Evolutionary conservation across 2,888 invertebrate genomes (phyloP).

Genomic region (Geophilus truncorum): DNA sequence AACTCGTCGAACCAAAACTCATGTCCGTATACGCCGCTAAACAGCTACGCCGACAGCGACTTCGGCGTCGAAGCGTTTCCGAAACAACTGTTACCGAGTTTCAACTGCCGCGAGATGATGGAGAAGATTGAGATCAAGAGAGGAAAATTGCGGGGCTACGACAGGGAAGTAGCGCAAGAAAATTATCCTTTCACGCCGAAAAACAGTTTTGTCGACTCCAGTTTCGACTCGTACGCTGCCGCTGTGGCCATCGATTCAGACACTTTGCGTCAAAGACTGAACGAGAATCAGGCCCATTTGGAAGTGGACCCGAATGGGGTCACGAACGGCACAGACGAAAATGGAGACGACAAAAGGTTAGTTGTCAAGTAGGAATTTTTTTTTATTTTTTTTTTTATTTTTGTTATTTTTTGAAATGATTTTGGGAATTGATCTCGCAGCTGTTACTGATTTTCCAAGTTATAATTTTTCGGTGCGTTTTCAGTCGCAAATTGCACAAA

Average conservation of each 20-base stretch:
- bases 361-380: neutral
- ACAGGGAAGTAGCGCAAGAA: slow-evolving; percentile 39
- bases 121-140: slow-evolving; percentile 49
- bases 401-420: no score
- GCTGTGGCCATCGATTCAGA: slow-evolving; percentile 36
- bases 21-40: slow-evolving; percentile 48
- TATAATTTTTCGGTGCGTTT: neutral
- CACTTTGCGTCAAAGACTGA: slow-evolving; percentile 33
- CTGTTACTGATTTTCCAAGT: neutral
- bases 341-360: slow-evolving; percentile 10
- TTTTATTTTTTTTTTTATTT: neutral
- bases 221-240: slow-evolving; percentile 40
- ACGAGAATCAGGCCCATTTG: neutral
- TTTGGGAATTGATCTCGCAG: neutral
- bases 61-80: slow-evolving; percentile 38
- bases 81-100: slow-evolving; percentile 46
- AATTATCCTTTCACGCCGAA: slow-evolving; percentile 48
- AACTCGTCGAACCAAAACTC: slow-evolving; percentile 44
- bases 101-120: slow-evolving; percentile 51
- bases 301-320: neutral
- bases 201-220: slow-evolving; percentile 47
- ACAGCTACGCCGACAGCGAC: slow-evolving; percentile 46
- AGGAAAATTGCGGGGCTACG: slow-evolving; percentile 45
- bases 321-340: neutral
- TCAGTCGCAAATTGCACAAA: neutral